Percentiles rank a stretch among this genome's conserved stretches.
These are phyloP conservation scores for Hiodon tergisus DNA, from an alignment of 2,113 vertebrate species.

Conservation along the genomic window DNA sequence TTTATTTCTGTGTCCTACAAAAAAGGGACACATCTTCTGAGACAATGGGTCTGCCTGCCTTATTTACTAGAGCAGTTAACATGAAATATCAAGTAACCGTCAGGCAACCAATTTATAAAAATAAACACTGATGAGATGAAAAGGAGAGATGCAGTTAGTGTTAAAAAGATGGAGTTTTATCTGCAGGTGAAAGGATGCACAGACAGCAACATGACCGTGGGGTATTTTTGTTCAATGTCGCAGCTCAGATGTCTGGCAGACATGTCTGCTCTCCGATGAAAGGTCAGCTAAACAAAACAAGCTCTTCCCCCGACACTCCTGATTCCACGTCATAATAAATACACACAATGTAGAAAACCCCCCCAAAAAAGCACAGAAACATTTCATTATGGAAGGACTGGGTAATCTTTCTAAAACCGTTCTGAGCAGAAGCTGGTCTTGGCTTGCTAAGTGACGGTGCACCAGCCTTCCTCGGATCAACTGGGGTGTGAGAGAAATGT, in stretches of 20 bases:
- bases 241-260: not conserved
- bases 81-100: too few species aligned
- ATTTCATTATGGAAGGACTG: too few species aligned
- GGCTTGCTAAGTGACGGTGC: slow-evolving; percentile 47
- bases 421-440: slow-evolving; percentile 46
- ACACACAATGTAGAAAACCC: not conserved
- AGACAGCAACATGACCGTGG: not conserved
- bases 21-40: too few species aligned
- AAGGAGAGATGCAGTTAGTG: too few species aligned
- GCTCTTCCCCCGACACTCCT: not conserved
- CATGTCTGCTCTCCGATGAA: slow-evolving; percentile 14
- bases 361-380: too few species aligned
- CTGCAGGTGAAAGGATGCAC: too few species aligned
- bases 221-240: slow-evolving; percentile 4
- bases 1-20: too few species aligned
- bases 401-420: slow-evolving; percentile 11
- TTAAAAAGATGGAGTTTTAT: too few species aligned
- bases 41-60: too few species aligned
- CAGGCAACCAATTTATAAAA: too few species aligned
- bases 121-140: too few species aligned
- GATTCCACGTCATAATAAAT: not conserved
- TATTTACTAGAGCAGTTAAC: too few species aligned
- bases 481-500: slow-evolving; percentile 41
- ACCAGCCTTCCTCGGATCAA: slow-evolving; percentile 46
- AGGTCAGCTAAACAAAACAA: slow-evolving; percentile 25